Conservation (phyloP, 2,888 invertebrate genomes). For the Maniola hyperantus region DNA sequence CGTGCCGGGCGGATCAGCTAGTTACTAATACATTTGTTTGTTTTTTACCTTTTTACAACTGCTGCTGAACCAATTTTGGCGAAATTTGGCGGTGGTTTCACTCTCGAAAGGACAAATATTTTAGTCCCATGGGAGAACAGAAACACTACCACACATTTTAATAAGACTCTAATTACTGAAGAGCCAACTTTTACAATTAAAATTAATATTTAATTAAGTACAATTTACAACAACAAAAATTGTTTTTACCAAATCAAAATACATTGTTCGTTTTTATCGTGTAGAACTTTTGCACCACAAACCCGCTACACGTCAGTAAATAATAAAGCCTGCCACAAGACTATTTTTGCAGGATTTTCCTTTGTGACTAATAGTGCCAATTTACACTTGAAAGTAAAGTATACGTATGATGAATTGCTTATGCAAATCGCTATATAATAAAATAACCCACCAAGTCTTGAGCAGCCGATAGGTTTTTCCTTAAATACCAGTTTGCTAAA, state of each 20-base stretch:
- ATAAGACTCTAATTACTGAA: no score
- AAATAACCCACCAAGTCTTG: slow-evolving; percentile 2
- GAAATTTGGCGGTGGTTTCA: no score
- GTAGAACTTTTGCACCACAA: not conserved
- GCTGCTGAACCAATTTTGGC: no score
- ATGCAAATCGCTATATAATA: not conserved
- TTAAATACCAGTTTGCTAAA: not conserved
- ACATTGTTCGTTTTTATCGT: not conserved
- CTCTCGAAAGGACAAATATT: no score
- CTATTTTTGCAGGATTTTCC: slow-evolving; percentile 4
- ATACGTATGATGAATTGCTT: not conserved
- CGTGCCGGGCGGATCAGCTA: no score
- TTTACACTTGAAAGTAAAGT: not conserved
- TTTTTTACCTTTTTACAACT: no score
- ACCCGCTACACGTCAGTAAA: not conserved
- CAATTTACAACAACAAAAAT: not conserved
- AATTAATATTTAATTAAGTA: no score
- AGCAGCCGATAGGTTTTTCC: not conserved
- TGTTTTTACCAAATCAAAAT: not conserved
- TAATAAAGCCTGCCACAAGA: not conserved
- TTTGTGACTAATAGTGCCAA: not conserved
- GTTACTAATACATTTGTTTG: no score
- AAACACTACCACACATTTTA: no score
- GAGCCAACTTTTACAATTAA: no score
- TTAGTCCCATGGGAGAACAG: no score